phyloP scores from a whole-genome alignment of 2,797 vertebrate genomes.

The Lophius americanus region DNA sequence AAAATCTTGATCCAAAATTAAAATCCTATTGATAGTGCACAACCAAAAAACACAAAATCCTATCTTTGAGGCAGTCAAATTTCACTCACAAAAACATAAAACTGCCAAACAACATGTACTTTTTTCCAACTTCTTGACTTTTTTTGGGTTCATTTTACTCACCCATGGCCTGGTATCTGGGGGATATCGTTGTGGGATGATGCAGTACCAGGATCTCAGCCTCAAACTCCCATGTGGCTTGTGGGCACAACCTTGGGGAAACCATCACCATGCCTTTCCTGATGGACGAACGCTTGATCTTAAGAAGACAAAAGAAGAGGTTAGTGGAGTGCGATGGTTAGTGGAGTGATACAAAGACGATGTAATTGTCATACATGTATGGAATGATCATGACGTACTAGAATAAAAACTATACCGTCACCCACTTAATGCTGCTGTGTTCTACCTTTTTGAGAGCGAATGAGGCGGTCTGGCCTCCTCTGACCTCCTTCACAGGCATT shows the following conservation, averaged over 20 bases:
- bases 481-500: slow-evolving; percentile 98
- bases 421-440: not conserved
- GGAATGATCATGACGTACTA: not conserved
- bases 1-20: no score
- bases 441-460: slow-evolving; percentile 96
- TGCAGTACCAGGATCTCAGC: slow-evolving; percentile 98
- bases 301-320: not conserved
- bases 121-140: not conserved
- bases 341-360: not conserved
- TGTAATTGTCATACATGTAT: not conserved
- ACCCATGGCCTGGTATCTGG: slow-evolving; percentile 99
- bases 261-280: slow-evolving; percentile 99
- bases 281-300: slow-evolving; percentile 99
- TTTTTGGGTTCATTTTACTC: slow-evolving; percentile 31
- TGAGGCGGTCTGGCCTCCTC: slow-evolving; percentile 97
- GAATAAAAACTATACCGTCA: not conserved
- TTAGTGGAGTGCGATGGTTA: not conserved
- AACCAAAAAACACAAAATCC: no score
- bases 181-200: slow-evolving; percentile 99
- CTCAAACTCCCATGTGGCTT: slow-evolving; percentile 99
- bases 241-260: slow-evolving; percentile 93
- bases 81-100: not conserved
- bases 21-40: no score
- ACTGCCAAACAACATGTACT: not conserved
- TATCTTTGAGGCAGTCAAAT: not conserved